These are phyloP conservation scores for Myiotriccus ornatus DNA, from an alignment of 2,797 vertebrate species.

Conservation along the genomic window DNA sequence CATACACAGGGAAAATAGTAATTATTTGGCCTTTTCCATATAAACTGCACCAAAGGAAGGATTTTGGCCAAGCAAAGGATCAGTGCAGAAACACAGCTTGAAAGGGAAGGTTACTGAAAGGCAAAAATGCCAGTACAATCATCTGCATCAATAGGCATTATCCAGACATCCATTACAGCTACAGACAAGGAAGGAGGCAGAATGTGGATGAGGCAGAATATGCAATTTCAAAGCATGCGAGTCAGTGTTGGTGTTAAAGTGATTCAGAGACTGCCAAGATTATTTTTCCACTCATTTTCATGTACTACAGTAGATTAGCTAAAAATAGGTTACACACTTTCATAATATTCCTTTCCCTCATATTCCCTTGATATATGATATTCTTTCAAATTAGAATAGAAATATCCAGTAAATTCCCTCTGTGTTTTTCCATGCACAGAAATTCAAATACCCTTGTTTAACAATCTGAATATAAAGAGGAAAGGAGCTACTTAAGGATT, in stretches of 20 bases:
- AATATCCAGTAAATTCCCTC: constrained; percentile 3
- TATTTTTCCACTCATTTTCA: constrained; percentile 23
- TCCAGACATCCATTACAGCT: background rate
- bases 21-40: background rate
- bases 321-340: constrained; percentile 25
- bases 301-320: background rate
- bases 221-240: background rate
- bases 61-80: background rate
- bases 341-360: background rate
- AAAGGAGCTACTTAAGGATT: constrained; percentile 21
- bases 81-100: background rate
- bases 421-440: background rate
- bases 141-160: background rate
- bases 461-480: constrained; percentile 22
- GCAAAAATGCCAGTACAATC: background rate
- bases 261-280: background rate
- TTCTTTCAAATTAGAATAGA: constrained; percentile 36
- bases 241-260: background rate
- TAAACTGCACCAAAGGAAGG: background rate
- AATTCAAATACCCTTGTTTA: constrained; percentile 30
- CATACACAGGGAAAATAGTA: background rate
- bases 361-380: background rate
- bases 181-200: background rate
- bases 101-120: background rate
- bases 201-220: background rate